These are phyloP conservation scores for Antheraea assamensis DNA, from an alignment of 2,888 invertebrate species.

Conservation along the genomic window DNA sequence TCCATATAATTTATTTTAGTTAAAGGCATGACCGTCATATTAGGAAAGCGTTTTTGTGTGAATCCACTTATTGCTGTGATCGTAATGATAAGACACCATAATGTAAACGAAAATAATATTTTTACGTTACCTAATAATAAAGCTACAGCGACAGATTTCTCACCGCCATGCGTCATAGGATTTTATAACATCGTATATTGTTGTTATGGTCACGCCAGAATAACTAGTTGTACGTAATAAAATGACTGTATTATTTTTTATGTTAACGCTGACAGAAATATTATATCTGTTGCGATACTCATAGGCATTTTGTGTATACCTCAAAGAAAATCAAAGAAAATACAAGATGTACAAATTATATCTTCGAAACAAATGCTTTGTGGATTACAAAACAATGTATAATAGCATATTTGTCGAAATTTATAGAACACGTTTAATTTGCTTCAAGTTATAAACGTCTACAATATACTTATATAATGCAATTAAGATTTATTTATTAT, in stretches of 20 bases:
- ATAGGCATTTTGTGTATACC: not conserved
- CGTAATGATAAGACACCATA: not conserved
- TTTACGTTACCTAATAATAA: constrained; percentile 32
- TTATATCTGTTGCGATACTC: constrained; percentile 9
- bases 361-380: not conserved
- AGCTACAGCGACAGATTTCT: constrained; percentile 34
- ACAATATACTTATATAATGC: too few species aligned
- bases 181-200: constrained; percentile 45
- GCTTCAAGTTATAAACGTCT: too few species aligned
- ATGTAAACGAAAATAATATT: constrained; percentile 27
- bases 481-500: too few species aligned
- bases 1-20: not conserved
- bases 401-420: too few species aligned
- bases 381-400: not conserved
- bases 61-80: constrained; percentile 6
- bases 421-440: too few species aligned
- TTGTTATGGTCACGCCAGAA: constrained; percentile 40
- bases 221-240: constrained; percentile 34
- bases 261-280: constrained; percentile 25
- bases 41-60: not conserved
- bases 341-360: not conserved
- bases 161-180: constrained; percentile 36
- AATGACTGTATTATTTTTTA: constrained; percentile 33
- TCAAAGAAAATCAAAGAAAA: not conserved
- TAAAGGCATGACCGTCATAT: not conserved